Conservation (phyloP, 2,113 vertebrate species). For the Cacatua alba region DNA sequence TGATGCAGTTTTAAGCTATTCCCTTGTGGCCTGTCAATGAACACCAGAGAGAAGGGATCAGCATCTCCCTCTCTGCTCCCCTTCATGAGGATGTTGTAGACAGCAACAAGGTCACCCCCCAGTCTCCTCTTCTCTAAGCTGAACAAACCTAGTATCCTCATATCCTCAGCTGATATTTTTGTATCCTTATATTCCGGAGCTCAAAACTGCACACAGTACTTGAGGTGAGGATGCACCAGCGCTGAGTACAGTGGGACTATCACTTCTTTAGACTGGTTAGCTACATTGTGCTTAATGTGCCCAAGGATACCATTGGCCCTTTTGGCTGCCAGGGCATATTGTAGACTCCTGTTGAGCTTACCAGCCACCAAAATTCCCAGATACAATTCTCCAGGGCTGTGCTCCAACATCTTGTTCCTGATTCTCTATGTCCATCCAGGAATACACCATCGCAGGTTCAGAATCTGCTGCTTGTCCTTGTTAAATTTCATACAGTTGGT, state of each 20-base stretch:
- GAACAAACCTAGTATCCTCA: background rate
- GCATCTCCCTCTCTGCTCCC: background rate
- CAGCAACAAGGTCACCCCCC: background rate
- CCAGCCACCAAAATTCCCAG: background rate
- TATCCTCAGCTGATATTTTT: background rate
- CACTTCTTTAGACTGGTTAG: background rate
- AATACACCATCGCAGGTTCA: background rate
- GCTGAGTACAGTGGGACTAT: background rate
- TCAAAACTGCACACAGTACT: background rate
- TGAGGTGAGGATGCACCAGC: background rate
- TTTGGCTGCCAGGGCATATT: background rate
- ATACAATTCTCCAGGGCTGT: background rate
- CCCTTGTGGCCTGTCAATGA: background rate
- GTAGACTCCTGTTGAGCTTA: background rate
- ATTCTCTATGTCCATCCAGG: rapidly evolving
- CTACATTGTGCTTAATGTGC: background rate
- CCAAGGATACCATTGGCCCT: background rate
- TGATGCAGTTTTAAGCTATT: background rate
- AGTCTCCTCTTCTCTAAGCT: background rate
- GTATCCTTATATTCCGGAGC: background rate
- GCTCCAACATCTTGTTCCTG: background rate
- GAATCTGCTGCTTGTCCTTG: background rate
- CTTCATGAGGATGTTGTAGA: background rate
- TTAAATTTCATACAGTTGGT: background rate
- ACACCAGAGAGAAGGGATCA: background rate